Evolutionary conservation across 92 coral and sea anemone genomes (phyloP).

Genomic region (Desmophyllum pertusum): DNA sequence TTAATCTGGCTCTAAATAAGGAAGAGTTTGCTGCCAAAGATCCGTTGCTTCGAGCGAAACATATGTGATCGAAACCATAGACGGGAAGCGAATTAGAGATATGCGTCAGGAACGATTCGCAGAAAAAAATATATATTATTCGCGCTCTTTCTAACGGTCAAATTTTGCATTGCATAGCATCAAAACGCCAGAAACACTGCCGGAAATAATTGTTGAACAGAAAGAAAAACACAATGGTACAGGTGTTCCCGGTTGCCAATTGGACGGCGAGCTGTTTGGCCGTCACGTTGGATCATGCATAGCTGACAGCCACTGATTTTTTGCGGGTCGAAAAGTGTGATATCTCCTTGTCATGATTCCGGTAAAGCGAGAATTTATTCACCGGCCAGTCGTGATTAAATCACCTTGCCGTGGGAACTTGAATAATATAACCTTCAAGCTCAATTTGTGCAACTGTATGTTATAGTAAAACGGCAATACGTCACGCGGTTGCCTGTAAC

Average conservation of each 20-base stretch:
- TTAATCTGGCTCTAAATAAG: neutral
- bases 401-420: neutral
- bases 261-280: slow-evolving; percentile 1
- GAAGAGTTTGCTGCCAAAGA: neutral
- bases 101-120: neutral
- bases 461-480: too few relatives aligned
- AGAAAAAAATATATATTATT: neutral
- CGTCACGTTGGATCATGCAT: neutral
- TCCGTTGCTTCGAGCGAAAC: neutral
- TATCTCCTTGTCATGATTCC: neutral
- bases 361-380: neutral
- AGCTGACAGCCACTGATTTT: neutral
- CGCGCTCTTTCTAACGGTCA: neutral
- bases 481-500: too few relatives aligned
- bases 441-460: neutral
- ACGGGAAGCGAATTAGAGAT: neutral
- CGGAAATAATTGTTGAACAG: neutral
- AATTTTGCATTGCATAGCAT: neutral
- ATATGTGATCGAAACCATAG: neutral
- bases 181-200: neutral
- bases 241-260: neutral
- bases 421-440: neutral
- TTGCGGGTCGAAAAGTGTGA: neutral
- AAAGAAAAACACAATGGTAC: neutral
- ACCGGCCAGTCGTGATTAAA: neutral